Conservation (phyloP, 1,140 invertebrate species). For the Dinothrombium tinctorium region DNA sequence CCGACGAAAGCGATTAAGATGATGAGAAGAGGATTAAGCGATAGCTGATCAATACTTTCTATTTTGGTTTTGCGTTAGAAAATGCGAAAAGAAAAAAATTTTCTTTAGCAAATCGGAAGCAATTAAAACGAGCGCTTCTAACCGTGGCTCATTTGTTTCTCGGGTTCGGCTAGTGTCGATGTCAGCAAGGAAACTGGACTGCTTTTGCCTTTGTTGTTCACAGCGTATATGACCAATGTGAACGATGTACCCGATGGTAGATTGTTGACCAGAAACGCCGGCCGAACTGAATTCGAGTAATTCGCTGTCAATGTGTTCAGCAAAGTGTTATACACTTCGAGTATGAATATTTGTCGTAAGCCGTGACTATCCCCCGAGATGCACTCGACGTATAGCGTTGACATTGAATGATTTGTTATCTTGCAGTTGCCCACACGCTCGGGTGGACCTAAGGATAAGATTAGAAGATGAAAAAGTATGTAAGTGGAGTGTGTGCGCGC, state of each 20-base stretch:
- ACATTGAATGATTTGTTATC: conserved; percentile 16
- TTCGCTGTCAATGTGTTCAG: background rate
- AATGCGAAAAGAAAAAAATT: too few relatives aligned
- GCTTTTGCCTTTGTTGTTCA: conserved; percentile 27
- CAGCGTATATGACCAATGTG: conserved; percentile 12
- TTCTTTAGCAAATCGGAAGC: too few relatives aligned
- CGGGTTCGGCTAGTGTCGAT: conserved; percentile 58
- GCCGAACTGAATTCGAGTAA: background rate
- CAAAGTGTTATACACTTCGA: conserved; percentile 35
- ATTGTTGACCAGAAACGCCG: conserved; percentile 5
- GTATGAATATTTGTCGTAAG: conserved; percentile 46
- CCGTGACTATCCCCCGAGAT: conserved; percentile 39
- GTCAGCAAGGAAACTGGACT: conserved; percentile 55
- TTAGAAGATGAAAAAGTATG: conserved; percentile 1
- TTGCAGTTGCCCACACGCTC: conserved; percentile 15
- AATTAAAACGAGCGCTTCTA: too few relatives aligned
- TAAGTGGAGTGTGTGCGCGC: background rate
- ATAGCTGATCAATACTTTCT: background rate
- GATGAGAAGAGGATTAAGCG: background rate
- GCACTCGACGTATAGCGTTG: conserved; percentile 41
- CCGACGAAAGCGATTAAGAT: background rate
- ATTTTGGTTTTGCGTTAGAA: background rate
- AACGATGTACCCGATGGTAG: conserved; percentile 7
- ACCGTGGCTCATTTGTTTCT: conserved; percentile 24
- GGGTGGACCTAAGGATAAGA: conserved; percentile 15